Conservation (phyloP, 2,113 vertebrate species). For the Mystacornis crossleyi region DNA sequence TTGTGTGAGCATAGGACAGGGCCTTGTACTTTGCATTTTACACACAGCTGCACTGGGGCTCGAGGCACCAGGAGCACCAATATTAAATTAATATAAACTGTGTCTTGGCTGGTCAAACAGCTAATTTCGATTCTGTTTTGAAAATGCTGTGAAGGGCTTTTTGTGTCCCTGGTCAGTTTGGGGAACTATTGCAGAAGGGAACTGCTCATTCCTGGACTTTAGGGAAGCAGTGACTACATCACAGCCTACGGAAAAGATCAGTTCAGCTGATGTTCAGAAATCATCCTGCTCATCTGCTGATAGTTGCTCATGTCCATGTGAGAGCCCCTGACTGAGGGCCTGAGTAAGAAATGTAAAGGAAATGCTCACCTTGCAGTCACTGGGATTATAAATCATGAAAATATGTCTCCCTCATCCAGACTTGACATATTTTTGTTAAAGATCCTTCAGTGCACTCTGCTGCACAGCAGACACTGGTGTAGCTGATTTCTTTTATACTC, state of each 20-base stretch:
- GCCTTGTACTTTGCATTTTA: neutral
- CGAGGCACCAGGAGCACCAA: accelerated
- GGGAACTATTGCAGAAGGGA: neutral
- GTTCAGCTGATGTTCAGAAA: neutral
- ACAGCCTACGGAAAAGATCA: neutral
- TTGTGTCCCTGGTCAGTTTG: neutral
- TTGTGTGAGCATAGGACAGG: neutral
- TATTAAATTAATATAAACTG: neutral
- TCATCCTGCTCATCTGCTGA: neutral
- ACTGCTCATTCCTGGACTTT: neutral
- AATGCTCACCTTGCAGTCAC: neutral
- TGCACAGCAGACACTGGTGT: neutral
- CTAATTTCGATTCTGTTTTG: neutral
- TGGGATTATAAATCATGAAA: neutral
- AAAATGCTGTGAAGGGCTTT: neutral
- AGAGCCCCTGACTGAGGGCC: neutral
- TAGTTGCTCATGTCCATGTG: neutral
- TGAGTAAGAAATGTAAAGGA: neutral
- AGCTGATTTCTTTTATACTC: neutral
- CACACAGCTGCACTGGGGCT: neutral
- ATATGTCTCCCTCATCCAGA: neutral
- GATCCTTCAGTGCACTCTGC: neutral
- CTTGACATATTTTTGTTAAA: neutral
- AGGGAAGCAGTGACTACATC: neutral
- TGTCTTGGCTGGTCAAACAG: neutral